phyloP scores from a whole-genome alignment of 2,797 vertebrate genomes.

The Gymnothorax reevesii region DNA sequence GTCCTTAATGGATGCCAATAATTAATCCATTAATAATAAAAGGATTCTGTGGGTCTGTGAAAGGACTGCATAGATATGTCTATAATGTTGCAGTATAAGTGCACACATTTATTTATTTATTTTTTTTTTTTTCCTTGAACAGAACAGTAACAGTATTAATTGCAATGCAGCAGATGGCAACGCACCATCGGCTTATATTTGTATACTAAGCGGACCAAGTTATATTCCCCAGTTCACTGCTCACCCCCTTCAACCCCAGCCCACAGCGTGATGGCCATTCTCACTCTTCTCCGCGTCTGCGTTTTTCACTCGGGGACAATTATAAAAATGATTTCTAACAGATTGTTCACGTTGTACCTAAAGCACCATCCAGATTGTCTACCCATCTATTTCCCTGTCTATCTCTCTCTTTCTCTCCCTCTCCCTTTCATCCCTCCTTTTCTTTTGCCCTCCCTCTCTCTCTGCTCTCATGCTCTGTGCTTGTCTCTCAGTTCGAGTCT shows the following conservation, averaged over 20 bases:
- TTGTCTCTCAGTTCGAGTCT: conserved; percentile 43
- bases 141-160: conserved; percentile 51
- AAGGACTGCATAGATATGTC: conserved; percentile 24
- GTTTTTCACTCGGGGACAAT: conserved; percentile 74
- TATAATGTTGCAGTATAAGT: conserved; percentile 21
- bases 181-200: conserved; percentile 34
- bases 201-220: conserved; percentile 30
- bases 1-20: conserved; percentile 25
- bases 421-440: conserved; percentile 43
- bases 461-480: conserved; percentile 45
- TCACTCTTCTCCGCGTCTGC: conserved; percentile 18
- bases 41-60: not conserved
- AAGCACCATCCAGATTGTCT: conserved; percentile 69
- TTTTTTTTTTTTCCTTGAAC: not conserved
- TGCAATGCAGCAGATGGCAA: conserved; percentile 57
- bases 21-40: conserved; percentile 34
- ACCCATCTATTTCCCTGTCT: conserved; percentile 22
- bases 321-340: conserved; percentile 77
- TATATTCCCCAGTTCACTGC: conserved; percentile 49
- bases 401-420: not conserved
- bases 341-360: conserved; percentile 70
- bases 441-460: conserved; percentile 42
- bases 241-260: conserved; percentile 49
- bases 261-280: conserved; percentile 34
- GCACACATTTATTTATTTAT: conserved; percentile 11